A percentile compares a stretch with the other conserved stretches of the same genome.
phyloP scores from a whole-genome alignment of 2,888 invertebrate genomes.

The Trilocha varians region DNA sequence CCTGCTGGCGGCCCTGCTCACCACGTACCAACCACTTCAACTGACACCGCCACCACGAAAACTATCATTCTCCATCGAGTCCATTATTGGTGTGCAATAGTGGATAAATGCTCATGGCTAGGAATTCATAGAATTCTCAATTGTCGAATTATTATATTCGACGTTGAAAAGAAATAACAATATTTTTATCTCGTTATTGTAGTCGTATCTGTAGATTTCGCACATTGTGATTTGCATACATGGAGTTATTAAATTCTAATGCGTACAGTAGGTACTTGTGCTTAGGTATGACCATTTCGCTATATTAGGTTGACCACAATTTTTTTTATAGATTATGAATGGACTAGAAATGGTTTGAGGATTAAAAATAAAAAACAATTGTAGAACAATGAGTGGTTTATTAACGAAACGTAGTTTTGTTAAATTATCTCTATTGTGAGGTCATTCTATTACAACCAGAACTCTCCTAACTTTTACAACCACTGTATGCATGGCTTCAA shows the following conservation, averaged over 20 bases:
- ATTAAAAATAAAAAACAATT: conserved; percentile 14
- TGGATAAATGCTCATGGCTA: background rate
- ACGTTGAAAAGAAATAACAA: no score
- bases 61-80: conserved; percentile 78
- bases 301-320: background rate
- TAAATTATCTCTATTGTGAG: conserved; percentile 61
- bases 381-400: conserved; percentile 72
- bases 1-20: conserved; percentile 53
- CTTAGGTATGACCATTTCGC: no score
- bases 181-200: no score
- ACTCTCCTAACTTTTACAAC: conserved; percentile 14
- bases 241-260: no score
- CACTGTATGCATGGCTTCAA: background rate
- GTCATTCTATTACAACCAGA: conserved; percentile 56
- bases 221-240: no score
- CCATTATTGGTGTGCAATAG: conserved; percentile 77
- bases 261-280: no score
- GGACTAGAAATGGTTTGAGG: background rate
- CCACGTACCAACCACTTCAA: conserved; percentile 46
- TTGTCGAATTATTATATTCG: no score
- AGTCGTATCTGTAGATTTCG: no score
- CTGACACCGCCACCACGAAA: conserved; percentile 44
- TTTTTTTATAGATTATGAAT: background rate
- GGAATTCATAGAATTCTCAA: background rate
- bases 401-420: conserved; percentile 62